phyloP scores from a whole-genome alignment of 1,140 invertebrate species.

The Oryctes rhinoceros region DNA sequence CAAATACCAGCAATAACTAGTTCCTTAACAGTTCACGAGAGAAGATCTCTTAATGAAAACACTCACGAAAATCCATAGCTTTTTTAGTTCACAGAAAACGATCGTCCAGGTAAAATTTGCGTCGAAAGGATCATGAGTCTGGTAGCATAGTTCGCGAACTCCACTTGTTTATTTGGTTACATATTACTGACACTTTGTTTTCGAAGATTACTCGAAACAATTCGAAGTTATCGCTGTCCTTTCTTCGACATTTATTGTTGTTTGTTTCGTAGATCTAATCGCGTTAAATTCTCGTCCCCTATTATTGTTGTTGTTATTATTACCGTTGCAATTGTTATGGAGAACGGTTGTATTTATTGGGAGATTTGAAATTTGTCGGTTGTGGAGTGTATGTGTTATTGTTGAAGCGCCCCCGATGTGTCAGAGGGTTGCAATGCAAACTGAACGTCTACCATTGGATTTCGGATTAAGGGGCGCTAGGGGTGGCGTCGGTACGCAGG shows the following conservation, averaged over 20 bases:
- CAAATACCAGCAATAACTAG: slow-evolving; percentile 22
- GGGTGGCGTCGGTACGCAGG: slow-evolving; percentile 47
- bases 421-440: slow-evolving; percentile 49
- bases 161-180: slow-evolving; percentile 4
- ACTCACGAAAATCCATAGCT: slow-evolving; percentile 26
- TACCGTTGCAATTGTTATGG: neutral
- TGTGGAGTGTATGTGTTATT: slow-evolving; percentile 23
- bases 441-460: slow-evolving; percentile 55
- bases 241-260: neutral
- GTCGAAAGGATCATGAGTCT: neutral
- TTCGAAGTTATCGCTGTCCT: neutral
- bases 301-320: slow-evolving; percentile 7
- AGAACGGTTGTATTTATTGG: neutral
- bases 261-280: neutral
- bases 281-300: neutral
- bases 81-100: neutral
- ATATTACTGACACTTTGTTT: slow-evolving; percentile 13
- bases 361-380: slow-evolving; percentile 13
- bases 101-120: neutral
- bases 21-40: neutral
- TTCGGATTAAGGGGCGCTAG: slow-evolving; percentile 45
- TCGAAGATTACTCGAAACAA: neutral
- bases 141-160: slow-evolving; percentile 15
- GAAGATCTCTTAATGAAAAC: slow-evolving; percentile 26
- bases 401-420: slow-evolving; percentile 40